These are phyloP conservation scores for Bombus soroeensis DNA, from an alignment of 1,140 invertebrate genomes.

Conservation along the genomic window DNA sequence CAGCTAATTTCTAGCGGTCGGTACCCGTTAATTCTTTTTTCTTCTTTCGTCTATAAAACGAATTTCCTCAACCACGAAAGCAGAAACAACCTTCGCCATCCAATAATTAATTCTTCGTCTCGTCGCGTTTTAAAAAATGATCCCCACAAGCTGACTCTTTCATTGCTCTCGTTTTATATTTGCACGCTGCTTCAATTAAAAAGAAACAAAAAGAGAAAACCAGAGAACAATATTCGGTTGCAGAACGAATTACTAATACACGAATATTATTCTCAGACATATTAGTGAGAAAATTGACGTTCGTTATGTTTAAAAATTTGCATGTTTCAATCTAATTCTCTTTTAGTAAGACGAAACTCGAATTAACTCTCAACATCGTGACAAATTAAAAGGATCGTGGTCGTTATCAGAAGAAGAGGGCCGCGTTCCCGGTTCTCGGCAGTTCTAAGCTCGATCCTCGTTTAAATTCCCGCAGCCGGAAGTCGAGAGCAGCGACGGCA, in stretches of 20 bases:
- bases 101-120: conserved; percentile 6
- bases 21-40: neutral
- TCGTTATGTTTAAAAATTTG: neutral
- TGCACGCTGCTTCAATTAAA: neutral
- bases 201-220: neutral
- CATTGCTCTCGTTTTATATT: neutral
- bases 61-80: neutral
- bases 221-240: neutral
- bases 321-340: neutral
- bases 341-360: neutral
- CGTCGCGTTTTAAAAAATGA: neutral
- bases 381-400: conserved; percentile 27
- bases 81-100: neutral
- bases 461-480: conserved; percentile 56
- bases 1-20: conserved; percentile 19
- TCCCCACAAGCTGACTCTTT: neutral
- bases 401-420: neutral
- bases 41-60: neutral
- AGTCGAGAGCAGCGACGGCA: conserved; percentile 11
- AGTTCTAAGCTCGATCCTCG: conserved; percentile 27
- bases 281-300: neutral
- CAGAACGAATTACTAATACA: neutral
- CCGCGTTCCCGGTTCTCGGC: neutral
- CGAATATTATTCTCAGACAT: neutral
- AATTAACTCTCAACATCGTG: conserved; percentile 8